Evolutionary conservation across 2,888 invertebrate genomes (phyloP).

Genomic region (Sinhomidia bicolor): DNA sequence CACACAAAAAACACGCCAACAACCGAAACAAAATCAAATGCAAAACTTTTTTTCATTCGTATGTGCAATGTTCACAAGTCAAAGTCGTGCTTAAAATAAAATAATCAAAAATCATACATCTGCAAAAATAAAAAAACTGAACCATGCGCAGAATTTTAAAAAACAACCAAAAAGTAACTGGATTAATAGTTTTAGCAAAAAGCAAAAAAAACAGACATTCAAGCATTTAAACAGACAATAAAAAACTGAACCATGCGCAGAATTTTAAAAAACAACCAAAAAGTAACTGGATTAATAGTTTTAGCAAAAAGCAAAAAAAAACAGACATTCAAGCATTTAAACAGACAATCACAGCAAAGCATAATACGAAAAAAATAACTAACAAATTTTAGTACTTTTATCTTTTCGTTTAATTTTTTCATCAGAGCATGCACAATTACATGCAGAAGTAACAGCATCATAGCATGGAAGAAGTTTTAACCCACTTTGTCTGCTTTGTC

Average conservation of each 20-base stretch:
- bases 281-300: not conserved
- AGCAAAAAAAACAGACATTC: conserved; percentile 8
- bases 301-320: not conserved
- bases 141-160: conserved; percentile 3
- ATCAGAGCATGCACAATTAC: conserved; percentile 68
- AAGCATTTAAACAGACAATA: not conserved
- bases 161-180: not conserved
- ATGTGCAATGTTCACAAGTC: not conserved
- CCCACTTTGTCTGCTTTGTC: conserved; percentile 78
- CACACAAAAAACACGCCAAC: conserved; percentile 66
- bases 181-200: not conserved
- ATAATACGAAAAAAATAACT: conserved; percentile 33
- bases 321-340: conserved; percentile 12
- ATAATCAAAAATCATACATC: not conserved
- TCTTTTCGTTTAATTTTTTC: conserved; percentile 43
- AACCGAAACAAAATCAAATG: not conserved
- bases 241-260: not conserved
- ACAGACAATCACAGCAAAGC: not conserved
- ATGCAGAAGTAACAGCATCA: conserved; percentile 73
- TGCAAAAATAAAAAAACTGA: not conserved
- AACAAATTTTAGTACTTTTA: conserved; percentile 70
- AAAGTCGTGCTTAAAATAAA: conserved; percentile 1
- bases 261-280: too few relatives aligned
- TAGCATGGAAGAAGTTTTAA: conserved; percentile 71
- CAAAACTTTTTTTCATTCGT: not conserved